A percentile compares a stretch with the other conserved stretches of the same genome.
Evolutionary conservation across 2,113 vertebrate species (phyloP).

Genomic region (Puffinus mauretanicus): DNA sequence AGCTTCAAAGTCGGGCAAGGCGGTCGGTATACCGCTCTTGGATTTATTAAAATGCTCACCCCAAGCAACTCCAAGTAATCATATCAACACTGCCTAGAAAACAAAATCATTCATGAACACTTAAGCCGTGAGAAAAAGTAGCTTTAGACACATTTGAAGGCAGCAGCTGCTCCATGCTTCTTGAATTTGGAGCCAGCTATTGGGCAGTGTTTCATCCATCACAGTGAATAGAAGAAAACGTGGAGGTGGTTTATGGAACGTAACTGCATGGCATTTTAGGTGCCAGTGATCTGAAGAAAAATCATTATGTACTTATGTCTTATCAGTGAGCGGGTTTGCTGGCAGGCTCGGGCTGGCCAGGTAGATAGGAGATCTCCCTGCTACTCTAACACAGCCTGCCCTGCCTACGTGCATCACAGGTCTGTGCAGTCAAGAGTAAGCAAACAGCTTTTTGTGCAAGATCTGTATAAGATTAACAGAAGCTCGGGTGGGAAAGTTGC

Average conservation of each 20-base stretch:
- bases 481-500: not conserved
- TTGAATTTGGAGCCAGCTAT: not conserved
- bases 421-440: not conserved
- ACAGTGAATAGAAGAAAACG: not conserved
- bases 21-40: rapidly evolving
- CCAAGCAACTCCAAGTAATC: not conserved
- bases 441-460: not conserved
- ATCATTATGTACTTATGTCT: not conserved
- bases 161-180: not conserved
- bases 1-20: not conserved
- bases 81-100: not conserved
- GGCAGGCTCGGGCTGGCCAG: not conserved
- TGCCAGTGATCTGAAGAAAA: not conserved
- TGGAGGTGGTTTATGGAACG: not conserved
- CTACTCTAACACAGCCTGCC: not conserved
- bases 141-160: not conserved
- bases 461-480: not conserved
- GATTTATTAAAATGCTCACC: not conserved
- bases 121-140: not conserved
- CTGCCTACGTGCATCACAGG: not conserved
- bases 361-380: not conserved
- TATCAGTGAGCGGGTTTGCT: not conserved
- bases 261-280: not conserved
- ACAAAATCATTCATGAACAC: not conserved
- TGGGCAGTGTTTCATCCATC: conserved; percentile 8